Evolutionary conservation across 2,888 invertebrate genomes (phyloP).

Genomic region (Dasysyrphus albostriatus): DNA sequence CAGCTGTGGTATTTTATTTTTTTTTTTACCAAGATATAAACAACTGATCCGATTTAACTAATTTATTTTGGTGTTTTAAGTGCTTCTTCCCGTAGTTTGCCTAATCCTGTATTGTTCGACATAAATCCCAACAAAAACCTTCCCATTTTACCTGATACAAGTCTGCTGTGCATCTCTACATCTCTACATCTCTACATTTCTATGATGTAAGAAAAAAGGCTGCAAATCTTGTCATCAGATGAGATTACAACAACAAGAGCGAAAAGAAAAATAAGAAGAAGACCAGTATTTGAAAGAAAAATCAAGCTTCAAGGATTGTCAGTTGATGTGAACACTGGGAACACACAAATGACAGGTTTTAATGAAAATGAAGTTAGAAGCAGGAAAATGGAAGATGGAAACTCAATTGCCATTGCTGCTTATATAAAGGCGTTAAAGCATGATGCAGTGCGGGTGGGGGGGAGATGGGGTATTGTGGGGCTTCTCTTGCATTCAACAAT

Average conservation of each 20-base stretch:
- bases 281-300: not conserved
- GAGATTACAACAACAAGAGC: conserved; percentile 4
- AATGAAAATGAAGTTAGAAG: conserved; percentile 60
- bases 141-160: not conserved
- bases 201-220: not conserved
- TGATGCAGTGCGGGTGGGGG: not conserved
- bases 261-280: not conserved
- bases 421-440: not conserved
- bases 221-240: conserved; percentile 18
- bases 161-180: not conserved
- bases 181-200: not conserved
- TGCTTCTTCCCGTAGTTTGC: conserved; percentile 30
- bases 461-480: not conserved
- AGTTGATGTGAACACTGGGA: conserved; percentile 50
- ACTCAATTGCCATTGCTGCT: conserved; percentile 52
- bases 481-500: conserved; percentile 31
- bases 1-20: not conserved
- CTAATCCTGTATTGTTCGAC: conserved; percentile 44
- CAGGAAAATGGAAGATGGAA: conserved; percentile 54
- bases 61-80: conserved; percentile 25
- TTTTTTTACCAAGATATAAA: not conserved
- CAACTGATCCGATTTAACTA: conserved; percentile 58
- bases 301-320: conserved; percentile 39
- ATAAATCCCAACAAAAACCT: conserved; percentile 22
- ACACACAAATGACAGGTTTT: conserved; percentile 57